phyloP scores from a whole-genome alignment of 2,113 vertebrate genomes.

The Callipepla californica region DNA sequence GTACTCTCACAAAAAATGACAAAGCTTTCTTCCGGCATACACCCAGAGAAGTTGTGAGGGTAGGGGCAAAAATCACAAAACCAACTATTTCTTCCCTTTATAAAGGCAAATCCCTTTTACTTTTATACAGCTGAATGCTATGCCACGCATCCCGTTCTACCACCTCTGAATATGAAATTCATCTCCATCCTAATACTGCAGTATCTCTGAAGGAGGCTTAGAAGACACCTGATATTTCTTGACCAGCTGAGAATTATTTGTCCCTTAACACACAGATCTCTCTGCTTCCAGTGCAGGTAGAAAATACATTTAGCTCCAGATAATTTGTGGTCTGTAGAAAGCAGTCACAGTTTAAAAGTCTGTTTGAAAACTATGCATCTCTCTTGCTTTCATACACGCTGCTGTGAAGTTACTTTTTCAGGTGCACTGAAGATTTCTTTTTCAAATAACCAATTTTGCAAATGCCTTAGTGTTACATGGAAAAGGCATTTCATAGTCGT shows the following conservation, averaged over 20 bases:
- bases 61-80: neutral
- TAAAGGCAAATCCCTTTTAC: neutral
- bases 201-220: neutral
- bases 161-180: neutral
- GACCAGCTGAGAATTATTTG: neutral
- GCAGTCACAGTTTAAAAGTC: neutral
- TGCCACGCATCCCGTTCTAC: neutral
- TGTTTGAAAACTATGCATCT: neutral
- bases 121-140: neutral
- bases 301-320: neutral
- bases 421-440: neutral
- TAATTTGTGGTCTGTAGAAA: neutral
- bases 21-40: neutral
- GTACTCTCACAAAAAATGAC: neutral
- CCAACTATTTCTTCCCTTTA: neutral
- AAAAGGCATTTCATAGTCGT: neutral
- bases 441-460: neutral
- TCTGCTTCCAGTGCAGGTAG: neutral
- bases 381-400: neutral
- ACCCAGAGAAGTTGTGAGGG: neutral
- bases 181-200: neutral
- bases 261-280: neutral
- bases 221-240: neutral
- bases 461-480: neutral
- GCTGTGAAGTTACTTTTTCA: neutral